A percentile compares a stretch with the other conserved stretches of the same genome.
These are phyloP conservation scores for Hystrix cristata DNA, from an alignment of 2,113 vertebrate species.

Conservation along the genomic window DNA sequence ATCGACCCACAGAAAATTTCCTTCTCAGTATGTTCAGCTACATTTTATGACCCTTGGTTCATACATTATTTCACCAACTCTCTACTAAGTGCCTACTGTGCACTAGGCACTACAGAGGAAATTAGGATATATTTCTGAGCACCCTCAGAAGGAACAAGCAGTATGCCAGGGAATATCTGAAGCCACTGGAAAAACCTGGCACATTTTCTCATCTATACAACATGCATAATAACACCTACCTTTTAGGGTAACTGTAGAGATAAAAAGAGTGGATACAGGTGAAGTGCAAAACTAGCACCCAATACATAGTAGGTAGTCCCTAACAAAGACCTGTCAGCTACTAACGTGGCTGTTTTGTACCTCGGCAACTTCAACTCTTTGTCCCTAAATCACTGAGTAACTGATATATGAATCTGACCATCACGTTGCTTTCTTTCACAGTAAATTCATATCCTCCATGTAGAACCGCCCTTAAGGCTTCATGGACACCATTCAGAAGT, in stretches of 20 bases:
- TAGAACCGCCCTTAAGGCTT: neutral
- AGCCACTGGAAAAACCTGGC: neutral
- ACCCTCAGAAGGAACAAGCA: neutral
- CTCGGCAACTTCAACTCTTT: neutral
- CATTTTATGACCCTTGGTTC: neutral
- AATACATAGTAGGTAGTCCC: neutral
- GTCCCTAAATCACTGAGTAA: neutral
- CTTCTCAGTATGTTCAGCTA: neutral
- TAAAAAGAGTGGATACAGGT: neutral
- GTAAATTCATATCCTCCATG: neutral
- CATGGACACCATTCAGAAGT: neutral
- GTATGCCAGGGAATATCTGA: neutral
- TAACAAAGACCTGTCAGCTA: neutral
- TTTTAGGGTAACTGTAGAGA: neutral
- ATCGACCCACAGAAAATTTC: neutral
- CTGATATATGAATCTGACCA: neutral
- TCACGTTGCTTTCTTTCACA: neutral
- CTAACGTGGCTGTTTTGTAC: neutral
- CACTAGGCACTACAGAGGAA: neutral
- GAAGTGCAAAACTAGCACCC: neutral
- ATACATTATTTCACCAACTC: neutral
- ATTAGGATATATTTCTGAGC: neutral
- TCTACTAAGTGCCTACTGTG: neutral
- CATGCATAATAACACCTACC: neutral
- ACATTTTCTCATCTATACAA: slow-evolving; percentile 11